Evolutionary conservation across 2,113 vertebrate species (phyloP), one percentile per base, ranked within the genome.

Genomic region (Oceanodroma tethys): DNA sequence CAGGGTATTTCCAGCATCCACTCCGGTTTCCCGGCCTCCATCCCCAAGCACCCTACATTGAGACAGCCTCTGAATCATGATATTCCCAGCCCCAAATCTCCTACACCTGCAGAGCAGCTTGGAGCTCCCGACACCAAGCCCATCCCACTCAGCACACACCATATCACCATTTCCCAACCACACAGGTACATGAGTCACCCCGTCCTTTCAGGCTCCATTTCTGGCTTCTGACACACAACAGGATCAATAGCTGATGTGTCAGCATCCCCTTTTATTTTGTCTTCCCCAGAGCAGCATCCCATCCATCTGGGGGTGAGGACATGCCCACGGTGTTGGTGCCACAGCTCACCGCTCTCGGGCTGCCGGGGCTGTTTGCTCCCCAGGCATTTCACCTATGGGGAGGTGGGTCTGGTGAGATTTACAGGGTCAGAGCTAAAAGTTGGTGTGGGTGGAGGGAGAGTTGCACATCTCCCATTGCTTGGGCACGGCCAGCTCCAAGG

Each of bases 331-430:
- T 13, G 55, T 13, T 10, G 3, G 56, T 14, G 25, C 45, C 80
- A 45, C 45, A 19, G 27, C 59, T 86, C 42, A 3, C 17, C 17
- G 8, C 43, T 23, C 22, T 0, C 3, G 14, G 30, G 71, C 52
- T 72, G 63, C 66, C 4, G 6, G 48, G 38, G n/a, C 71, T 48
- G 6, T 27, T 32, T n/a, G 23, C 18, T 40, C 40, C 72, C 12
- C 36, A 16, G 3, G 4, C 3, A 10, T 36, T 60, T 16, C 43
- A 13, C 43, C 32, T 15, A 0, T 0, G 20, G 71, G 53, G 50
- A 25, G 5, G 11, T 4, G 40, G 27, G 26, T 47, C 50, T 53
- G 55, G 12, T 12, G 6, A 4, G 17, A 9, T 16, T 32, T 36
- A 7, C 11, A 26, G 45, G 53, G 11, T 14, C 43, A 27, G 23